Evolutionary conservation across 1,140 invertebrate species (phyloP).

Genomic region (Chelonus insularis): DNA sequence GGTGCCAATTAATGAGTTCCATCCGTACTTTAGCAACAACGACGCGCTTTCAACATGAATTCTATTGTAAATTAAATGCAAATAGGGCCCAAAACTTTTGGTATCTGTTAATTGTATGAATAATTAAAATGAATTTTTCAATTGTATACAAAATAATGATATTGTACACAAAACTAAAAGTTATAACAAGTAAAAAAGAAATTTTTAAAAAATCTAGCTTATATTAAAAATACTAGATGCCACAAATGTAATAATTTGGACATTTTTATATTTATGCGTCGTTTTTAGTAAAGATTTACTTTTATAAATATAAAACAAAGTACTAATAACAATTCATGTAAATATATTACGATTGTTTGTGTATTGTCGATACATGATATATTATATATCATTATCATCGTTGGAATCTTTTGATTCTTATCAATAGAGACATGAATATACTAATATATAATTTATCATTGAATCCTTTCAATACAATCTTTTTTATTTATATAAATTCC

Average conservation of each 20-base stretch:
- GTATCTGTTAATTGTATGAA: background rate
- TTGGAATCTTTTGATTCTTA: too few relatives aligned
- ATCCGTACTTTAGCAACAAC: slow-evolving; percentile 18
- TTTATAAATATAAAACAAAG: slow-evolving; percentile 42
- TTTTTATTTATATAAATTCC: too few relatives aligned
- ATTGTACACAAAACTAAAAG: slow-evolving; percentile 12
- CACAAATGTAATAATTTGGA: slow-evolving; percentile 35
- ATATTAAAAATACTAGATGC: slow-evolving; percentile 8
- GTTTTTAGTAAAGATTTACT: slow-evolving; percentile 49
- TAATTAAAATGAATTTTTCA: too few relatives aligned
- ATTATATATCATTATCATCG: too few relatives aligned
- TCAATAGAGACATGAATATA: too few relatives aligned
- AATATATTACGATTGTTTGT: slow-evolving; percentile 45
- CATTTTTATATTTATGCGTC: slow-evolving; percentile 47
- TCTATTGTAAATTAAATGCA: slow-evolving; percentile 15
- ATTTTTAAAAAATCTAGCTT: too few relatives aligned
- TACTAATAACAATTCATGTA: slow-evolving; percentile 39
- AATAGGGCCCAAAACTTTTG: background rate
- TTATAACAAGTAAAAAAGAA: background rate
- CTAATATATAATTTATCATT: too few relatives aligned
- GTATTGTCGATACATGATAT: slow-evolving; percentile 34
- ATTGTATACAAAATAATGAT: background rate
- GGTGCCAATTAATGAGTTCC: slow-evolving; percentile 25
- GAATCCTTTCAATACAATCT: too few relatives aligned
- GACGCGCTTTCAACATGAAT: slow-evolving; percentile 19